phyloP scores from a whole-genome alignment of 2,113 vertebrate species.

The Atractosteus spatula region DNA sequence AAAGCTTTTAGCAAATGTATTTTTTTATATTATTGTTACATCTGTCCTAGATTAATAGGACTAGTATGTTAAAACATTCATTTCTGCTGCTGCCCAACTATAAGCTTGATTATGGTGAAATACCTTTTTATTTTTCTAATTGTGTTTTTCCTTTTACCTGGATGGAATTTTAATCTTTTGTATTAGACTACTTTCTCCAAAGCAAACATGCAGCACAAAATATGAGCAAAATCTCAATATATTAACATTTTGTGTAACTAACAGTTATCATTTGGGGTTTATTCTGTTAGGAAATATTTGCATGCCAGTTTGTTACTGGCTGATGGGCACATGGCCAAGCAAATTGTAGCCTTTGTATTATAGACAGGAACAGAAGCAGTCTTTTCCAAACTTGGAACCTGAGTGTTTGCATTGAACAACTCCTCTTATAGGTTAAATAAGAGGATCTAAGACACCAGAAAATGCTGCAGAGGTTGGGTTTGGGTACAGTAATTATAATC shows the following conservation, averaged over 20 bases:
- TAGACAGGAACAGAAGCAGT: neutral
- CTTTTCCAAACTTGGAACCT: neutral
- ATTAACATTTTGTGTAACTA: neutral
- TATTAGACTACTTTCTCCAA: neutral
- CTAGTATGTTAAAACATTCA: neutral
- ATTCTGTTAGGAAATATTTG: neutral
- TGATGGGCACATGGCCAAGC: neutral
- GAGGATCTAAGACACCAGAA: neutral
- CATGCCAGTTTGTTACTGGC: neutral
- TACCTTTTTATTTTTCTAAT: conserved; percentile 2
- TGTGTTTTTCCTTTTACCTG: neutral
- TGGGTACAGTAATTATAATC: neutral
- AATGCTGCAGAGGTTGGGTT: neutral
- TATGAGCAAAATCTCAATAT: neutral
- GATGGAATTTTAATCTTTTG: neutral
- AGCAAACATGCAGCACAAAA: neutral
- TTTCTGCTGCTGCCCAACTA: neutral
- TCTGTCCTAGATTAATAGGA: neutral
- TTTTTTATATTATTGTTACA: neutral
- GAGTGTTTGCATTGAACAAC: neutral
- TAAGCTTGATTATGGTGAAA: conserved; percentile 13
- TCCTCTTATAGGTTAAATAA: too few relatives aligned
- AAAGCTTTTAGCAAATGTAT: neutral
- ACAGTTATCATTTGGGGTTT: neutral
- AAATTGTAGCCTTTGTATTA: neutral